Evolutionary conservation across 2,888 invertebrate genomes (phyloP), one percentile per base, ranked within the genome.

Genomic region (Drosophila atripex): DNA sequence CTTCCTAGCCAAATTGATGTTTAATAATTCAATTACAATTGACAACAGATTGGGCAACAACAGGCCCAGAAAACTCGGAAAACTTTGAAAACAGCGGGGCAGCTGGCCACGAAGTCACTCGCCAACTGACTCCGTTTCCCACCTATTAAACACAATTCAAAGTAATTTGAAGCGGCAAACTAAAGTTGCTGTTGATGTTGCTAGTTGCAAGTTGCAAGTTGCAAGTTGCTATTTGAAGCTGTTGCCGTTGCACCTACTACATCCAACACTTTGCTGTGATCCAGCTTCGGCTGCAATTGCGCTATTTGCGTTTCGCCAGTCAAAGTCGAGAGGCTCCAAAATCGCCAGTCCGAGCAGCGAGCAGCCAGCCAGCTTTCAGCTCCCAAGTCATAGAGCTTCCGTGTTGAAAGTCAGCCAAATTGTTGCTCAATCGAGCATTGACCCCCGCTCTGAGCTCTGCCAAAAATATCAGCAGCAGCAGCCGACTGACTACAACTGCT

Each of bases 61-160:
- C 23, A 39, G 16, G 32, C 32, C 30, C 35, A 43, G 52, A 55
- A 52, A 57, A 12, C 53, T n/a, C 21, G 5, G 35, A 51, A 16
- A 18, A 18, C 18, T 18, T 18, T 18, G 18, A 18, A 52, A 32
- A 56, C 73, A 45, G 51, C 50, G 64, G 59, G 57, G 56, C 61
- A 68, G 68, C 71, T 68, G 70, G 57, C 61, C 75, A 65, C 64
- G 60, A 52, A 56, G 52, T 59, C 53, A 69, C 54, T 59, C 53
- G 72, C 54, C 58, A 60, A 63, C 78, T 78, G 87, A 68, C 82
- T 82, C 82, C 83, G 77, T 85, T 87, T 87, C 86, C 83, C 88
- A 84, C 79, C 88, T 77, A 87, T 84, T 84, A 87, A 84, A 69
- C 88, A 76, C 83, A 86, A 86, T 87, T 84, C 79, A 84, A 75